Evolutionary conservation across 2,888 invertebrate genomes (phyloP), one percentile per base, ranked within the genome.

Genomic region (Caenorhabditis macrosperma): DNA sequence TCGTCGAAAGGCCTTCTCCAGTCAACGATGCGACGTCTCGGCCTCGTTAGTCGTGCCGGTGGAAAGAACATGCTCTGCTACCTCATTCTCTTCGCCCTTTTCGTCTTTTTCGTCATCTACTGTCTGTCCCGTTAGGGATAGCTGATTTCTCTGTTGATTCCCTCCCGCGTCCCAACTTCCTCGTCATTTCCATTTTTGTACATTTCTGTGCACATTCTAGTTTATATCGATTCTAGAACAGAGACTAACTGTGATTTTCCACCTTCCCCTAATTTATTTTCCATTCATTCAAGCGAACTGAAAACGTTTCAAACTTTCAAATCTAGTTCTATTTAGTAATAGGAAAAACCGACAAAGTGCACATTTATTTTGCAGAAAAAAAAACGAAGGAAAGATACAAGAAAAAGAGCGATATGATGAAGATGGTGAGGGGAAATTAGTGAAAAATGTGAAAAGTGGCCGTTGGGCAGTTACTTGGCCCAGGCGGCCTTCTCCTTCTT

Each of bases 41-140:
- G 88, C 20, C 82, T 88, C 48, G 88, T 91, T 5, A 78, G 82
- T 6, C 86, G 82, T 54, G 85, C 88, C 30, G 90, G 90, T 75
- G 90, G 88, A 26, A 86, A 89, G 69, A 89, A 88, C 57, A 83
- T 90, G 80, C 66, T 90, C 22, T 87, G 85, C 75, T 90, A 90
- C 67, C 81, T 90, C 38, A 85, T 91, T 41, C 78, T 86, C 15
- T 90, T 90, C 76, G 78, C 87, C n/a, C 85, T 90, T 48, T 88
- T 88, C 52, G 90, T 90, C 17, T 90, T 90, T 63, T 83, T 90
- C 69, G 81, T 89, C 35, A 86, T 91, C 57, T 90, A 89, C 75
- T 89, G 82, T 54, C 66, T 90, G 60, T 82, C 85, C 41, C 82
- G 87, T n/a, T n/a, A n/a, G n/a, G n/a, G n/a, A n/a, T n/a, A n/a